Percentiles rank a stretch among this genome's conserved stretches.
Conservation (phyloP, 2,113 vertebrate species). For the Lethenteron camtschaticum region DNA sequence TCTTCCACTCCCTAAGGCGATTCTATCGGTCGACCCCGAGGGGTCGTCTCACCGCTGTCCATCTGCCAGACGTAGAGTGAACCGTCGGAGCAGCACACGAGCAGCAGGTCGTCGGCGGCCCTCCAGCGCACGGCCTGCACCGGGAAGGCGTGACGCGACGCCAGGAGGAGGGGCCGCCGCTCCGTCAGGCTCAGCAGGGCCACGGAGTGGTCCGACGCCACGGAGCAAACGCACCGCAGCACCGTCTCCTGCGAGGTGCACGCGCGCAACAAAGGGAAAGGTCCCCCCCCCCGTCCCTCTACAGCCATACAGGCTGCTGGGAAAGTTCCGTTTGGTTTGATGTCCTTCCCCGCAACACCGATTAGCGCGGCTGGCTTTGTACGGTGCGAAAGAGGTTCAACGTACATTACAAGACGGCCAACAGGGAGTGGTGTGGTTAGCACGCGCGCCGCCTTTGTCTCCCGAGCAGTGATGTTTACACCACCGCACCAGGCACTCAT, state of each 20-base stretch:
- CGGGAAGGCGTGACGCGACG: background rate
- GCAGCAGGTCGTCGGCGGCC: background rate
- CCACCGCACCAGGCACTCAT: too few relatives aligned
- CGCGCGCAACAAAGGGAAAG: background rate
- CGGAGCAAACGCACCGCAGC: background rate
- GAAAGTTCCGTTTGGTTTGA: too few relatives aligned
- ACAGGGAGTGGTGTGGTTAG: too few relatives aligned
- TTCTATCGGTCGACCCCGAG: background rate
- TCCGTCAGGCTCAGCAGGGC: constrained; percentile 2
- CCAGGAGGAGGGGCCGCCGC: background rate
- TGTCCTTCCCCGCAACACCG: too few relatives aligned
- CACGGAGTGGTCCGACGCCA: constrained; percentile 2
- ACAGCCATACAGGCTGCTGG: too few relatives aligned
- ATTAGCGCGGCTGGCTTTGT: too few relatives aligned
- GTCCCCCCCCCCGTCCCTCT: too few relatives aligned
- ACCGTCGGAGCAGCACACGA: constrained; percentile 4
- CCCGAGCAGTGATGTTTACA: too few relatives aligned
- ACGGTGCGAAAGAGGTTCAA: too few relatives aligned
- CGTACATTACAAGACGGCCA: too few relatives aligned
- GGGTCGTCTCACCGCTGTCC: background rate
- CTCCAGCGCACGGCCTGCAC: constrained; percentile 3
- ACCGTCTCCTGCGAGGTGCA: background rate
- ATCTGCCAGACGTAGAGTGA: background rate
- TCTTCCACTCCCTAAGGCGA: too few relatives aligned
- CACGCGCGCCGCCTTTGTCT: too few relatives aligned